Conservation (phyloP, 2,113 vertebrate genomes). For the human (Homo sapiens) region DNA sequence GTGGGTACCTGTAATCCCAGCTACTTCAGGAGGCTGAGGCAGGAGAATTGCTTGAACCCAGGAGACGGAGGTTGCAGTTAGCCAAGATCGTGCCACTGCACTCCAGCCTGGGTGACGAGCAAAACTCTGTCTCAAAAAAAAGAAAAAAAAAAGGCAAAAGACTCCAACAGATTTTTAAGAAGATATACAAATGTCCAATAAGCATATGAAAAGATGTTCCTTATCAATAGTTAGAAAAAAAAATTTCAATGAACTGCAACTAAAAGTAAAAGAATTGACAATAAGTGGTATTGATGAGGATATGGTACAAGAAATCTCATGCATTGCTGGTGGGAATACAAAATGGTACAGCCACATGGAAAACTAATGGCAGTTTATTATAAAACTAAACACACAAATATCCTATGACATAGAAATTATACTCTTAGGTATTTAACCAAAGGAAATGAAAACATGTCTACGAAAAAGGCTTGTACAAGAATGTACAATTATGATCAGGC, state of each 20-base stretch:
- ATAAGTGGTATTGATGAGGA: not conserved
- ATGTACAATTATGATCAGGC: not conserved
- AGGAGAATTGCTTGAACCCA: too few relatives aligned
- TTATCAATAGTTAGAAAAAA: not conserved
- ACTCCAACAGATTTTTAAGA: not conserved
- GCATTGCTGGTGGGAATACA: not conserved
- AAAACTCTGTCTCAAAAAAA: too few relatives aligned
- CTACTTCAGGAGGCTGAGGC: too few relatives aligned
- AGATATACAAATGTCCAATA: not conserved
- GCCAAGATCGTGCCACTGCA: too few relatives aligned
- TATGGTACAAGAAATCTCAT: not conserved
- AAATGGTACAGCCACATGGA: not conserved
- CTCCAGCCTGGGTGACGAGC: too few relatives aligned
- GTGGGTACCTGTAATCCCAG: too few relatives aligned
- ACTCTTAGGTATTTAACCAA: not conserved
- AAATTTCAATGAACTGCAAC: not conserved
- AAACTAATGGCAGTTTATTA: not conserved
- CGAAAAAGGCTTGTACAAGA: not conserved
- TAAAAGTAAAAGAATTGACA: not conserved
- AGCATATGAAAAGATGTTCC: not conserved
- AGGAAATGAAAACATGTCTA: not conserved
- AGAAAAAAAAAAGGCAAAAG: not conserved
- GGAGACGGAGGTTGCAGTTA: too few relatives aligned
- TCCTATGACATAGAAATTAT: not conserved
- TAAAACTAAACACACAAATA: not conserved